Base-by-base conservation (phyloP, 2,113 vertebrate genomes). In the Hippoglossus stenolepis region DNA sequence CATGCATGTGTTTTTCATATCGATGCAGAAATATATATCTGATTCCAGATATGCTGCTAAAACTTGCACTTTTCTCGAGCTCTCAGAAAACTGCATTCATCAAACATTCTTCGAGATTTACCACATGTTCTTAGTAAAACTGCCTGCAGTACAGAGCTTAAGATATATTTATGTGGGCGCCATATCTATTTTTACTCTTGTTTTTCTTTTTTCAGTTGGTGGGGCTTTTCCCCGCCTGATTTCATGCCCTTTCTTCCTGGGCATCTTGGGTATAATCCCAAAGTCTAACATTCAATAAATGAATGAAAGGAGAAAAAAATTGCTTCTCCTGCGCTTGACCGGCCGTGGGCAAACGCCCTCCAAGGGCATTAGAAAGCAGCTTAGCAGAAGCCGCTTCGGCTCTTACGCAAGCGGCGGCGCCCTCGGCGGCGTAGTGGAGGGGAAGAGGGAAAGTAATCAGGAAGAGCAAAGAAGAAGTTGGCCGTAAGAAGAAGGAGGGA, bases 291-390 rank as follows among this genome's bases (percentile, higher is more conserved):
- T 90, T 80, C 86, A 88, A 82, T 90, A 87, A 79, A 85, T 80
- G 12, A 26, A 59, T 6, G 7, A 59, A 14, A 4, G 21, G n/a
- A 24, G 13, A 14, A 17, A 60, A 35, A 74, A 61, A 20, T 51
- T 15, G 47, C 66, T 76, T 85, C 83, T 85, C 77, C 86, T 75
- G 75, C 71, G 79, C 60, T 90, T 91, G 85, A 91, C 91, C 89
- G 31, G 76, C 86, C 74, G 67, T 12, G 51, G 61, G 90, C 85
- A 79, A 10, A 80, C 65, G 75, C 79, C 75, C 79, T 85, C 73
- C 90, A 91, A 84, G 86, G 88, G 80, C 88, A 71, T 80, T 54
- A 84, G 70, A 90, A 93, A 93, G 90, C 90, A 49, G 79, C 88
- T 91, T 91, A 92, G 83, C 73, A 53, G 77, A 87, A 91, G 80